Conservation (phyloP, 2,888 invertebrate genomes). For the Luperina nickerlii region DNA sequence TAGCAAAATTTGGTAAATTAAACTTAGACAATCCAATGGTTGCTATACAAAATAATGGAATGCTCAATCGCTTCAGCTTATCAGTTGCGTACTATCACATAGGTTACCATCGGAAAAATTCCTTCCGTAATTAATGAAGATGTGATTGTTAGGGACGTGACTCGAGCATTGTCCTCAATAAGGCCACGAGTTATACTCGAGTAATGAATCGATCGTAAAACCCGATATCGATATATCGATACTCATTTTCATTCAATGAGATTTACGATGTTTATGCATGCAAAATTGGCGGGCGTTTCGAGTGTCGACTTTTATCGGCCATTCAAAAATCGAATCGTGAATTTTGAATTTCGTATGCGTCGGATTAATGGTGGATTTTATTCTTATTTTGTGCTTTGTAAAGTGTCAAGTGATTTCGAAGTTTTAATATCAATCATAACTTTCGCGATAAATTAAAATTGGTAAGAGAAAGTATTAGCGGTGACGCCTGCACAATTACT, state of each 20-base stretch:
- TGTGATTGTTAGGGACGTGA: slow-evolving; percentile 75
- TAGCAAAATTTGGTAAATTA: not conserved
- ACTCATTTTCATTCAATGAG: slow-evolving; percentile 85
- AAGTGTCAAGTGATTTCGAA: slow-evolving; percentile 72
- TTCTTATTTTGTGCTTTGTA: slow-evolving; percentile 73
- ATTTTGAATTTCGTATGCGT: slow-evolving; percentile 76
- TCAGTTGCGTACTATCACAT: slow-evolving; percentile 69
- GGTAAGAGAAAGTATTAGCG: slow-evolving; percentile 49
- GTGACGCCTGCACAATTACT: slow-evolving; percentile 37
- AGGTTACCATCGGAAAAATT: slow-evolving; percentile 79
- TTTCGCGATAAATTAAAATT: slow-evolving; percentile 58
- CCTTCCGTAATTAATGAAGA: slow-evolving; percentile 88
- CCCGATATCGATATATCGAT: slow-evolving; percentile 84
- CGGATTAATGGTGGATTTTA: slow-evolving; percentile 80
- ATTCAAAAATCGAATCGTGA: slow-evolving; percentile 80
- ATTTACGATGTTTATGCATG: slow-evolving; percentile 88
- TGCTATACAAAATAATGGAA: not conserved
- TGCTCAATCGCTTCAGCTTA: slow-evolving; percentile 61
- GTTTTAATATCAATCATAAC: slow-evolving; percentile 60
- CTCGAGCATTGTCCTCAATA: slow-evolving; percentile 82
- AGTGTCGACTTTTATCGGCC: slow-evolving; percentile 87
- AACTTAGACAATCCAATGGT: not conserved
- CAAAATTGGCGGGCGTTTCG: slow-evolving; percentile 84
- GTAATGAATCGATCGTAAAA: slow-evolving; percentile 83
- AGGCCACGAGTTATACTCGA: slow-evolving; percentile 76